Percentiles rank a stretch among this genome's conserved stretches.
Evolutionary conservation across 2,888 invertebrate species (phyloP).

Genomic region (Spialia ferax): DNA sequence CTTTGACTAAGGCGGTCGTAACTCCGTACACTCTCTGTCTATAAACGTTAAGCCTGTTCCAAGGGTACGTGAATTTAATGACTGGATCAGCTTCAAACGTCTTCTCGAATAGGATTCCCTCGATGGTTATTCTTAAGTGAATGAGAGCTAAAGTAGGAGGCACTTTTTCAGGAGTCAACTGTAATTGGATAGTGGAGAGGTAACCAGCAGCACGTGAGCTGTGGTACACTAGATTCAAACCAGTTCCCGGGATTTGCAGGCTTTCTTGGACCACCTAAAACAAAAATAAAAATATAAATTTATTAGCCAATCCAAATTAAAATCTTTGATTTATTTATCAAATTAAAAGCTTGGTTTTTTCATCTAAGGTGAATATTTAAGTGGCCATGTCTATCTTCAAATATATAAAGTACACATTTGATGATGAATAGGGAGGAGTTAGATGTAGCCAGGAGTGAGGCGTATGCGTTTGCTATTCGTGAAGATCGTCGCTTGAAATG

Average conservation of each 20-base stretch:
- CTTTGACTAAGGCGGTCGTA: constrained; percentile 97
- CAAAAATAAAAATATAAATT: not conserved
- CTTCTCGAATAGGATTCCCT: constrained; percentile 97
- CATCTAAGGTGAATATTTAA: too few relatives aligned
- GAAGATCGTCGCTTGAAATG: too few relatives aligned
- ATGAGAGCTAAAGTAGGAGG: constrained; percentile 94
- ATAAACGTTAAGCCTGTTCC: constrained; percentile 98
- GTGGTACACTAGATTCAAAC: constrained; percentile 98
- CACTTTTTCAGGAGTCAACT: constrained; percentile 94
- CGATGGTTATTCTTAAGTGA: constrained; percentile 96
- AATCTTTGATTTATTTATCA: too few relatives aligned
- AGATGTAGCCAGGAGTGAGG: too few relatives aligned
- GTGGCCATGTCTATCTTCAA: too few relatives aligned
- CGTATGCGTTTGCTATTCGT: too few relatives aligned
- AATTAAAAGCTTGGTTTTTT: too few relatives aligned
- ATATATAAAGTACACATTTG: too few relatives aligned
- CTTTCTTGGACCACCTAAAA: constrained; percentile 96
- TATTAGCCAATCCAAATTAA: too few relatives aligned
- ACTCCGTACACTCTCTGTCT: constrained; percentile 98
- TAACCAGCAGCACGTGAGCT: constrained; percentile 98
- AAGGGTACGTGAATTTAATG: constrained; percentile 98
- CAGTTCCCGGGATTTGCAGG: constrained; percentile 97
- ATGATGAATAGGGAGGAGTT: too few relatives aligned
- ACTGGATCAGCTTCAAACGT: constrained; percentile 98
- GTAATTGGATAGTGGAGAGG: constrained; percentile 96